Percentiles rank a stretch among this genome's conserved stretches.
These are phyloP conservation scores for Dryocosmus kuriphilus DNA, from an alignment of 2,888 invertebrate species.

Conservation along the genomic window DNA sequence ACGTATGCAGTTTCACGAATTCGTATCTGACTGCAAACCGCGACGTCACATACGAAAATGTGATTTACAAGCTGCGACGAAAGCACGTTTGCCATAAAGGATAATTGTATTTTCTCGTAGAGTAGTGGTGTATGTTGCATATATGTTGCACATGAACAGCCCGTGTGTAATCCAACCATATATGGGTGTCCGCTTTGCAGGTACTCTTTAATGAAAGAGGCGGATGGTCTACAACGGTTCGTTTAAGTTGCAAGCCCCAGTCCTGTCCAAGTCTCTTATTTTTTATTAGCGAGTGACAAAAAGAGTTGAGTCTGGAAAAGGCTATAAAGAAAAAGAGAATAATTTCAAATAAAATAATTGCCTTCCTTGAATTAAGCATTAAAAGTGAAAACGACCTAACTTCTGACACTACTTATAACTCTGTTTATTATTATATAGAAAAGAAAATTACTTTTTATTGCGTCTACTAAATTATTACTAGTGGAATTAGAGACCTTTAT, in stretches of 20 bases:
- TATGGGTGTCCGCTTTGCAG: constrained; percentile 9
- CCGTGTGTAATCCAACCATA: not conserved
- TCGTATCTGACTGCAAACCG: constrained; percentile 33
- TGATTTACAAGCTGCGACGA: constrained; percentile 32
- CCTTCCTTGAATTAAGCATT: not conserved
- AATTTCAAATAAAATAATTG: not conserved
- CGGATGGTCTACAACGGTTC: constrained; percentile 21
- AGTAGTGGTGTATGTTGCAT: not conserved
- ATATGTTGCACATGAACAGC: not conserved
- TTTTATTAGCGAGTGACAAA: not conserved
- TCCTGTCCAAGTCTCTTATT: not conserved
- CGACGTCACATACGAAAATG: constrained; percentile 31
- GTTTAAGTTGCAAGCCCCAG: constrained; percentile 10
- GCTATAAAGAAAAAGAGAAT: not conserved
- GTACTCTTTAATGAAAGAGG: constrained; percentile 31
- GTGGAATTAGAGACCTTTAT: no score
- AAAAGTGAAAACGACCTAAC: not conserved
- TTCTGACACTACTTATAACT: not conserved
- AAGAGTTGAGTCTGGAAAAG: not conserved
- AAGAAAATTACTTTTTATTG: no score
- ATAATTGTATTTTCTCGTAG: constrained; percentile 29
- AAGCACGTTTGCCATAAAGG: constrained; percentile 39
- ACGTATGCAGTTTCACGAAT: constrained; percentile 25
- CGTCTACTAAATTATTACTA: no score
- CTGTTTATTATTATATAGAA: no score